Evolutionary conservation across 2,797 vertebrate species (phyloP), one percentile per base, ranked within the genome.

Genomic region (Myotis pilosus): DNA sequence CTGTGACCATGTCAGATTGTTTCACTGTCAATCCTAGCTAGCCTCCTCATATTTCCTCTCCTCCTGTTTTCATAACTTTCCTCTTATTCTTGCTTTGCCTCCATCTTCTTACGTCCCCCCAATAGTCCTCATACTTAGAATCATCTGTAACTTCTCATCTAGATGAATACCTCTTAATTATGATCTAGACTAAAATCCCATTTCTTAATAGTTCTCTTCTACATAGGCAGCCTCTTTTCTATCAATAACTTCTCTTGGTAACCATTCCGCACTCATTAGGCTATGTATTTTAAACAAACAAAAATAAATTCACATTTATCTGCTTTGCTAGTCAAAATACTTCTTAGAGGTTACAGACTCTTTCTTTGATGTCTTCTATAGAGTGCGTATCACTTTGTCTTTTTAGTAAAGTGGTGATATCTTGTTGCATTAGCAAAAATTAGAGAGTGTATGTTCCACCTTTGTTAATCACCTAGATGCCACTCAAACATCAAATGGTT

Each of bases 311-410:
- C 6, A 47, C 72, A 53, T 90, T 38, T 89, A 47, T 89, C 30
- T 89, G 55, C 17, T n/a, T 78, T 93, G 5, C 16, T 87, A 74
- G 10, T 64, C 36, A 49, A 84, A 79, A 87, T 91, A 9, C 44
- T 94, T 93, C 49, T 47, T 86, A 66, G 25, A 95, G 30, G 17
- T 60, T 85, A 33, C 25, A 41, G 8, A 75, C 28, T 93, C 62
- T 87, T 69, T 76, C n/a, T 92, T 74, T 87, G 33, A 22, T 92
- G 33, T 91, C 11, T 87, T 96, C 79, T 89, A 6, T 64, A 60
- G 41, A 78, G 19, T 51, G 2, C 38, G 1, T 81, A 20, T 87
- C 38, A 30, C 30, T 80, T 80, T 88, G 20, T 78, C 44, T 85
- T 72, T 76, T 84, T 84, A 53, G 25, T 86, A 64, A 95, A 71